A percentile compares a stretch with the other conserved stretches of the same genome.
Conservation (phyloP, 30 jellyfish, hydroid and myxozoan genomes). For the Turritopsis dohrnii region DNA sequence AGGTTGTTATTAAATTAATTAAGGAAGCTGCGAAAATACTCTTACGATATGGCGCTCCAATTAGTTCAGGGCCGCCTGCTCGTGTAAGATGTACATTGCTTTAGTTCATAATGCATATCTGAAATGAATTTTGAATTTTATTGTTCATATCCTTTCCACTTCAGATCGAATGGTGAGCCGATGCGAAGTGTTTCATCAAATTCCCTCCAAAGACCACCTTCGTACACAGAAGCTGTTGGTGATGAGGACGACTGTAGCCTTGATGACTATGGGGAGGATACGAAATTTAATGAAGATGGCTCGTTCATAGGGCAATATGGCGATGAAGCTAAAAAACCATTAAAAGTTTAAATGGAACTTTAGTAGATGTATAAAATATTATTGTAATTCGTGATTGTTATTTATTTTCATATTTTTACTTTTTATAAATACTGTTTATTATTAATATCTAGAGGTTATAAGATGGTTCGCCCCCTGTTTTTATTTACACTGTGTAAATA, state of each 20-base stretch:
- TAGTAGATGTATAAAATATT: neutral
- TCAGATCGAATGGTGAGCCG: constrained; percentile 29
- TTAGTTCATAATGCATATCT: too few relatives aligned
- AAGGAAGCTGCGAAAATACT: too few relatives aligned
- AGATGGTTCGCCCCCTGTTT: too few relatives aligned
- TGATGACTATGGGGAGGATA: constrained; percentile 90
- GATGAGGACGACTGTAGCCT: constrained; percentile 73
- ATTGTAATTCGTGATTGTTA: neutral
- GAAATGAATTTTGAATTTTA: neutral
- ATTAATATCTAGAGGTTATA: neutral
- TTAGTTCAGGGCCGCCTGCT: too few relatives aligned
- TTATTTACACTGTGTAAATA: too few relatives aligned
- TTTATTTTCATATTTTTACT: neutral
- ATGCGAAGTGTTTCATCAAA: constrained; percentile 70
- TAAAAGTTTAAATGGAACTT: neutral
- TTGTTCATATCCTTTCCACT: neutral
- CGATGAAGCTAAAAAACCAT: constrained; percentile 65
- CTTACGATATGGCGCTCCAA: too few relatives aligned
- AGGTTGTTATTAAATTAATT: too few relatives aligned
- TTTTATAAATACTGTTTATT: neutral
- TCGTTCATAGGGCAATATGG: constrained; percentile 98
- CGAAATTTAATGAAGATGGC: constrained; percentile 90
- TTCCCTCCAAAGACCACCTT: constrained; percentile 73
- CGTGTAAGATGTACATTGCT: too few relatives aligned
- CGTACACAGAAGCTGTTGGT: neutral